Base-by-base conservation (phyloP, 2,797 vertebrate species). In the Thunnus albacares region DNA sequence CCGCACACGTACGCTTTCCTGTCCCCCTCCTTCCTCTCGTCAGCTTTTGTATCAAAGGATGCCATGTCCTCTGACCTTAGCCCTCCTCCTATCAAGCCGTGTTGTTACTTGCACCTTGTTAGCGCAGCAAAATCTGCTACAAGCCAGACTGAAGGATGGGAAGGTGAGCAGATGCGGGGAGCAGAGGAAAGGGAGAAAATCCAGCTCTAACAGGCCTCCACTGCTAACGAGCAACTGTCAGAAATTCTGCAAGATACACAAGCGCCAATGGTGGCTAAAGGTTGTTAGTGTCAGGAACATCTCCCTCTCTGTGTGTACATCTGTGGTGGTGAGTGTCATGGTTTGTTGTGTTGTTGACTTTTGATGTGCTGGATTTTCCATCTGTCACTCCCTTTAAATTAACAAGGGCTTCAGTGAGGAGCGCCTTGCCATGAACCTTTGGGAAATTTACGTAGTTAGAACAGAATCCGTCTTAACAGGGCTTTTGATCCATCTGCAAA, bases 201-300 rank as follows among this genome's bases (percentile, higher is more conserved):
- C 66, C 76, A 33, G 49, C 66, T 77, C 65, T 75, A 84, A 86
- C 80, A 82, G 83, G 82, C 84, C 73, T 81, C 72, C 4, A 0
- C 81, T 30, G 66, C 91, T 94, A 95, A 95, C 81, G 75, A 95
- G 93, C 92, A 84, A 73, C 70, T 81, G 87, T 89, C 84, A 80
- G 65, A 93, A 84, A 87, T 77, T 84, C 68, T 68, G 70, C 69
- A 8, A 71, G 74, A 87, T 73, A 81, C 75, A 60, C 67, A 60
- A 38, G 72, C 45, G 1, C 62, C 79, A 57, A 11, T 74, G 75
- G 55, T 79, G 71, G 80, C 72, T 84, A 71, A 86, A 90, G 92
- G 90, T 93, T 47, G 35, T 90, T 89, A 83, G 86, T 90, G 90
- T 89, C 80, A 88, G 77, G 56, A 78, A 56, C 15, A 35, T 80